These are phyloP conservation scores for Ictidomys tridecemlineatus DNA, from an alignment of 2,113 vertebrate species.

Conservation along the genomic window DNA sequence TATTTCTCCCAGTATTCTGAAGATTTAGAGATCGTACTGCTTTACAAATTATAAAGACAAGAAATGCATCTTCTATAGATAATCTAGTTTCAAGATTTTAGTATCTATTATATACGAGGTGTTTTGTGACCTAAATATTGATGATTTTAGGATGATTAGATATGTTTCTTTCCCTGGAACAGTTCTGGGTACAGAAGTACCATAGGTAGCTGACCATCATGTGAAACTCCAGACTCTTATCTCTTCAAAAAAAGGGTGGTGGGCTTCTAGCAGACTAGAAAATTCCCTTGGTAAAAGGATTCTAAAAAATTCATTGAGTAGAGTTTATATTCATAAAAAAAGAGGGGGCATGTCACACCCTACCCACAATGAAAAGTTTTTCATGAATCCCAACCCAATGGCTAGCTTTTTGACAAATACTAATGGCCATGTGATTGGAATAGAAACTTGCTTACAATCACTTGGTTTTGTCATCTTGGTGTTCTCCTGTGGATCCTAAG, in stretches of 20 bases:
- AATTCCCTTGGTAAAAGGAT: neutral
- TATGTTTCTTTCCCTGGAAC: neutral
- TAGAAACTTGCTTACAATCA: conserved; percentile 23
- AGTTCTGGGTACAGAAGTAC: neutral
- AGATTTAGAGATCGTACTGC: neutral
- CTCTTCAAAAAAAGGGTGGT: neutral
- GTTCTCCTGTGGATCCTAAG: neutral
- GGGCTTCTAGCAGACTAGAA: neutral
- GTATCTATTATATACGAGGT: neutral
- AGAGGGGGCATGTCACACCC: neutral
- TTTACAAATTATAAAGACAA: neutral
- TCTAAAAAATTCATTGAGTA: neutral
- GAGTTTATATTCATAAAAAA: neutral
- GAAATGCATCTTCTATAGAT: neutral
- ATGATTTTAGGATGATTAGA: neutral
- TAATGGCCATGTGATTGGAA: neutral
- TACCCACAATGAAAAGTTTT: neutral
- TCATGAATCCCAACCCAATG: neutral
- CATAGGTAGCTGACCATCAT: neutral
- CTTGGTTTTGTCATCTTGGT: neutral
- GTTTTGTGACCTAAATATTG: neutral
- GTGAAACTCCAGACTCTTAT: neutral
- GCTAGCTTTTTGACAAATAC: neutral
- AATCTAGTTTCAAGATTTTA: neutral
- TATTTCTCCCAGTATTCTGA: neutral